These are phyloP conservation scores for Nilaparvata lugens DNA, from an alignment of 1,140 invertebrate genomes.

Conservation along the genomic window DNA sequence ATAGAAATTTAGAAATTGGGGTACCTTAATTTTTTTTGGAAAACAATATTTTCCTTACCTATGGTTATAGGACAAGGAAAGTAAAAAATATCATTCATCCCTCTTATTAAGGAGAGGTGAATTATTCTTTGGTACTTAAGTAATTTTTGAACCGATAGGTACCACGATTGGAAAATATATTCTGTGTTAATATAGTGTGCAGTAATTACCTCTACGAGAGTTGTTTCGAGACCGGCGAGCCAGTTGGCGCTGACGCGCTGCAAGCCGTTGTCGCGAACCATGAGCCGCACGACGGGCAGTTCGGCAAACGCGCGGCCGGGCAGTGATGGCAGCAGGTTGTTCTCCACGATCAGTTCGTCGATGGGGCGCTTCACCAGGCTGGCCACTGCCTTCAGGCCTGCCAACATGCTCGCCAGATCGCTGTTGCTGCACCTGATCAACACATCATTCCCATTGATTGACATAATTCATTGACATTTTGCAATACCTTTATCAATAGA, in stretches of 20 bases:
- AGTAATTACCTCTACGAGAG: conserved; percentile 28
- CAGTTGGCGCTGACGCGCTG: conserved; percentile 72
- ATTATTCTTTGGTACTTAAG: no score
- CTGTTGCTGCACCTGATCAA: conserved; percentile 71
- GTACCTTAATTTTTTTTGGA: no score
- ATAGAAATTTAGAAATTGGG: no score
- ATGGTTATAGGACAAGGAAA: no score
- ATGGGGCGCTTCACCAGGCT: conserved; percentile 57
- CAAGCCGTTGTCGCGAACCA: conserved; percentile 72
- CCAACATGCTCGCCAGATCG: conserved; percentile 61
- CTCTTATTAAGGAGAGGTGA: no score
- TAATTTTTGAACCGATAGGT: no score
- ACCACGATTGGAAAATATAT: no score
- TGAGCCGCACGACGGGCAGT: conserved; percentile 62
- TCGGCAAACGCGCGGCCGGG: conserved; percentile 67
- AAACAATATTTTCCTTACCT: no score
- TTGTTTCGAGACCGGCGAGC: conserved; percentile 42
- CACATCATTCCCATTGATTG: background rate
- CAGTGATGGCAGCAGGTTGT: conserved; percentile 70
- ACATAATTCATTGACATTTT: background rate
- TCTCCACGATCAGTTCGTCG: conserved; percentile 77
- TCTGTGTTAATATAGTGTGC: no score
- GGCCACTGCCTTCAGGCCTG: conserved; percentile 59
- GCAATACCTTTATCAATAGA: background rate
- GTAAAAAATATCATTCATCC: no score